Conservation (phyloP, 2,888 invertebrate species). For the Pristionchus mayeri region DNA sequence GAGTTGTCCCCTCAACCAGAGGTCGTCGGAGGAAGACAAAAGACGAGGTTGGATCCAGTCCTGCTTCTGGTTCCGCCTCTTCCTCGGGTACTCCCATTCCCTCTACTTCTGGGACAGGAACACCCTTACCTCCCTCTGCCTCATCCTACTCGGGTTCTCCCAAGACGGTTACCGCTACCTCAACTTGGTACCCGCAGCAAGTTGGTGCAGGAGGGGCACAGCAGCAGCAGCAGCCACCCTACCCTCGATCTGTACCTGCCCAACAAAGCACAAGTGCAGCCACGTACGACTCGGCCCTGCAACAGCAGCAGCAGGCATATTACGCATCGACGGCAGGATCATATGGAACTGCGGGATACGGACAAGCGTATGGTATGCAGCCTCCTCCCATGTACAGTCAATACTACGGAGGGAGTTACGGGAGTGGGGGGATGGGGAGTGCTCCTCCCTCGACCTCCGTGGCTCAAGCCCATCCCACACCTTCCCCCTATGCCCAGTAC, state of each 20-base stretch:
- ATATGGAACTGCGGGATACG: not conserved
- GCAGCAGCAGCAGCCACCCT: slow-evolving; percentile 6
- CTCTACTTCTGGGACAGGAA: not conserved
- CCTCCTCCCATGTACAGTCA: slow-evolving; percentile 42
- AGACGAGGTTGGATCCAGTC: not conserved
- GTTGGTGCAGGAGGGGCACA: not conserved
- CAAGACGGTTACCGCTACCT: slow-evolving; percentile 20
- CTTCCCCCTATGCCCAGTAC: slow-evolving; percentile 50
- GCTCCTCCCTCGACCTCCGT: not conserved
- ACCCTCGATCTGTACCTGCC: not conserved
- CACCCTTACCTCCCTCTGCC: not conserved
- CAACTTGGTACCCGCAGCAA: slow-evolving; percentile 46
- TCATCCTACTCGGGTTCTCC: not conserved
- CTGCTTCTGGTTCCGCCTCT: not conserved
- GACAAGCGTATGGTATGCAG: slow-evolving; percentile 52
- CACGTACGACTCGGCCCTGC: slow-evolving; percentile 46
- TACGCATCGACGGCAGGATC: slow-evolving; percentile 48
- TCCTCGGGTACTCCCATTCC: not conserved
- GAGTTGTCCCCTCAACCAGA: not conserved
- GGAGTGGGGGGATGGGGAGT: not conserved
- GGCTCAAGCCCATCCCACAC: not conserved
- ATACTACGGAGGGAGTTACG: not conserved
- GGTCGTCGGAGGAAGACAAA: slow-evolving; percentile 14
- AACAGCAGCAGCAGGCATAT: slow-evolving; percentile 51
- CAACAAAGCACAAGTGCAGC: not conserved